Conservation (phyloP, 2,113 vertebrate species). For the Psettodes erumei region DNA sequence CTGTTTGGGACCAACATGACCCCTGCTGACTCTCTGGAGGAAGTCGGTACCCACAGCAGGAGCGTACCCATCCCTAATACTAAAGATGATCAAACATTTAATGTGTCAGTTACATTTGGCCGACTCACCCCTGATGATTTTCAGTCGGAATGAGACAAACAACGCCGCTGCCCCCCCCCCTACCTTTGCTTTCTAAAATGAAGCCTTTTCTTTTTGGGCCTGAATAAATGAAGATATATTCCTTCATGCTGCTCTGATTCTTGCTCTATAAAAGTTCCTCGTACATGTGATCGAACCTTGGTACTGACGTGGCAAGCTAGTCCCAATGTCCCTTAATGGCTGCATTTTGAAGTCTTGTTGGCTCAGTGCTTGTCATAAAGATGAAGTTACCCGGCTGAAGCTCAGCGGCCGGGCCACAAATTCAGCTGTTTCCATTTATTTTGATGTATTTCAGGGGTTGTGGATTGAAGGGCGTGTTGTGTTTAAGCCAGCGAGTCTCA, state of each 20-base stretch:
- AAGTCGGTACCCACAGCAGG: neutral
- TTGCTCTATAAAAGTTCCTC: constrained; percentile 32
- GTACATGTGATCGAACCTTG: constrained; percentile 32
- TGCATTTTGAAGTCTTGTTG: constrained; percentile 37
- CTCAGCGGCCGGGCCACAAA: constrained; percentile 19
- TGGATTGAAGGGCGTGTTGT: constrained; percentile 13
- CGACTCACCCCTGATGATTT: neutral
- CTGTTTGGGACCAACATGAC: neutral
- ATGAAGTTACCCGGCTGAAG: constrained; percentile 30
- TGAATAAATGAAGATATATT: constrained; percentile 32
- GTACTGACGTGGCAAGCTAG: constrained; percentile 38
- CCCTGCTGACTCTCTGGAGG: neutral
- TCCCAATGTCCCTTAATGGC: constrained; percentile 58
- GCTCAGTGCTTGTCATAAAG: constrained; percentile 43
- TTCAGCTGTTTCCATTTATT: constrained; percentile 49
- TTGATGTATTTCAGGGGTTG: constrained; percentile 28
- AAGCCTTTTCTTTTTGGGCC: constrained; percentile 24
- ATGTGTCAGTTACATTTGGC: too few relatives aligned
- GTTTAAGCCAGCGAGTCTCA: constrained; percentile 1
- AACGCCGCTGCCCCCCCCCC: too few relatives aligned
- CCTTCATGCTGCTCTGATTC: constrained; percentile 8
- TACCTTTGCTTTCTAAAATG: neutral
- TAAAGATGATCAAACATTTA: too few relatives aligned
- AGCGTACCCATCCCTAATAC: too few relatives aligned
- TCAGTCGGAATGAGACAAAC: too few relatives aligned